Conservation (phyloP, 1,140 invertebrate genomes). For the Aporrectodea caliginosa region DNA sequence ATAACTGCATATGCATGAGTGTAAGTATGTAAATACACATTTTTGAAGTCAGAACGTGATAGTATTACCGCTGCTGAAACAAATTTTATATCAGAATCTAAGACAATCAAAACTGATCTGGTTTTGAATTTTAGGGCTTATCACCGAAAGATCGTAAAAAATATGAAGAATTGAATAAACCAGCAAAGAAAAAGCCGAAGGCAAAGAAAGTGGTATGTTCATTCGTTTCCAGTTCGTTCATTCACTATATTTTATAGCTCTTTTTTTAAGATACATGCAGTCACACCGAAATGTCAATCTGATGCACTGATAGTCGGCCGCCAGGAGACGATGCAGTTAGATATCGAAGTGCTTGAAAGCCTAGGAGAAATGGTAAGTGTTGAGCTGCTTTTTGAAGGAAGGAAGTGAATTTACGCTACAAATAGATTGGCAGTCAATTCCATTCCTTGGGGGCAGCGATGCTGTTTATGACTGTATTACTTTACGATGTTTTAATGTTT, state of each 20-base stretch:
- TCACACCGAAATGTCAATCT: neutral
- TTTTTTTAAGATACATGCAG: neutral
- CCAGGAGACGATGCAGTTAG: neutral
- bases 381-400: too few relatives aligned
- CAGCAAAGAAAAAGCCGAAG: neutral
- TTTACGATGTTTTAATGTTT: neutral
- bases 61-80: neutral
- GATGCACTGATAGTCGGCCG: too few relatives aligned
- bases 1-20: neutral
- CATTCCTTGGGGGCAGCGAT: neutral
- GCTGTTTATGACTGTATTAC: neutral
- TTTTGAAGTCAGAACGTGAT: neutral
- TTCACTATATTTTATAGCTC: neutral
- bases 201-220: neutral
- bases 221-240: neutral
- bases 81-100: neutral
- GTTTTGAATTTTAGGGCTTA: neutral
- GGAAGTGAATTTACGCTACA: too few relatives aligned
- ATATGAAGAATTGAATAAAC: neutral
- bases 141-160: neutral
- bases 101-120: too few relatives aligned
- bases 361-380: too few relatives aligned
- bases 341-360: neutral
- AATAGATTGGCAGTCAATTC: neutral
- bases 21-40: neutral